Conservation (phyloP, 2,888 invertebrate species). For the Polyploca ridens region DNA sequence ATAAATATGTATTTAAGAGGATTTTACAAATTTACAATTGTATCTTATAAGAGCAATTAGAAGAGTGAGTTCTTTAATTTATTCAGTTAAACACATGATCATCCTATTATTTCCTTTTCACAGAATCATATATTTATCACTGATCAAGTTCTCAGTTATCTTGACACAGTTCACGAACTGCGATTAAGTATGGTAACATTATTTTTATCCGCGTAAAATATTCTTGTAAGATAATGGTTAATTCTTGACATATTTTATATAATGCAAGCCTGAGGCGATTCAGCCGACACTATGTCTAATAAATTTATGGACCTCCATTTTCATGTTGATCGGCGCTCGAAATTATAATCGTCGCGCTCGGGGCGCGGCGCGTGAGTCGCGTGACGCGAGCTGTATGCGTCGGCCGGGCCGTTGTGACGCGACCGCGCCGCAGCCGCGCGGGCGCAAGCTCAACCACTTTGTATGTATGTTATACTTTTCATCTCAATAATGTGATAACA, state of each 20-base stretch:
- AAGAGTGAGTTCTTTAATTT: background rate
- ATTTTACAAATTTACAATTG: no score
- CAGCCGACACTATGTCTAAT: constrained; percentile 84
- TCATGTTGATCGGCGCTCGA: constrained; percentile 83
- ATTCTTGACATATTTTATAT: constrained; percentile 83
- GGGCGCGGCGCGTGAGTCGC: constrained; percentile 68
- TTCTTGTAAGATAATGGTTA: constrained; percentile 79
- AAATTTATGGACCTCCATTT: constrained; percentile 83
- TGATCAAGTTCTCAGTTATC: constrained; percentile 45
- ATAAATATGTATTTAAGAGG: no score
- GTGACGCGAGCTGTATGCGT: constrained; percentile 38
- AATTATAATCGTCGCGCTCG: constrained; percentile 81
- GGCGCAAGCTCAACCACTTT: constrained; percentile 20
- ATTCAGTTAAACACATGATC: background rate
- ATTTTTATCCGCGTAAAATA: constrained; percentile 68
- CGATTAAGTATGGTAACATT: constrained; percentile 47
- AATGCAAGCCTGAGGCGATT: constrained; percentile 77
- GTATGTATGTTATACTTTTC: background rate
- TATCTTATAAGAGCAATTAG: no score
- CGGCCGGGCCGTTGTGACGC: background rate
- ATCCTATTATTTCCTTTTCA: background rate
- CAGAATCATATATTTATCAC: constrained; percentile 9
- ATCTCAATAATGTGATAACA: background rate
- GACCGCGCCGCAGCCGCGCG: constrained; percentile 28
- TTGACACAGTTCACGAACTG: constrained; percentile 52